Percentiles rank a stretch among this genome's conserved stretches.
Conservation (phyloP, 1,140 invertebrate species). For the Pinna nobilis region DNA sequence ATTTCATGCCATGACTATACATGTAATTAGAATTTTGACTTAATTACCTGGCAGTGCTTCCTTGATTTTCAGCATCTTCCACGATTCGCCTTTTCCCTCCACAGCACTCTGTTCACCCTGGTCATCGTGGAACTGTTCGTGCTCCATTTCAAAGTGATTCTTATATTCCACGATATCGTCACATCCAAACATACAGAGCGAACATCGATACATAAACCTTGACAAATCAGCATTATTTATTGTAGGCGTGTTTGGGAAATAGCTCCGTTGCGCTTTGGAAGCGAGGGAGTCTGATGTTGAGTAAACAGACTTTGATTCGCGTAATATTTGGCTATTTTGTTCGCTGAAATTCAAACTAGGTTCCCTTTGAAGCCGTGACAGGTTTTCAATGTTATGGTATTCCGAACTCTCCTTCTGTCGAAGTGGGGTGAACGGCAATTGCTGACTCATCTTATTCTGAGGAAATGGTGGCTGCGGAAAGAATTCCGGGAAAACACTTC, state of each 20-base stretch:
- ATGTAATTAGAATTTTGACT: background rate
- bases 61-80: constrained; percentile 63
- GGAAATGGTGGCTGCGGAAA: background rate
- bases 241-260: background rate
- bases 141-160: constrained; percentile 43
- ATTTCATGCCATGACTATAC: background rate
- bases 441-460: background rate
- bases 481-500: background rate
- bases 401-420: background rate
- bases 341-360: no score
- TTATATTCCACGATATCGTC: constrained; percentile 46
- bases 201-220: constrained; percentile 39
- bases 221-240: background rate
- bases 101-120: background rate
- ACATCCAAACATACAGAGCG: constrained; percentile 49
- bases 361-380: no score
- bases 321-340: no score
- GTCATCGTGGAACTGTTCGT: constrained; percentile 21
- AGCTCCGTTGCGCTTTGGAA: no score
- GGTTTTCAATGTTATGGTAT: no score
- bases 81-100: constrained; percentile 54
- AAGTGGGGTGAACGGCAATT: background rate
- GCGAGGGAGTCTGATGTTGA: background rate
- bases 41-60: constrained; percentile 57
- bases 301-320: background rate